Base-by-base conservation (phyloP, 2,113 vertebrate genomes). In the Pangasianodon hypophthalmus region DNA sequence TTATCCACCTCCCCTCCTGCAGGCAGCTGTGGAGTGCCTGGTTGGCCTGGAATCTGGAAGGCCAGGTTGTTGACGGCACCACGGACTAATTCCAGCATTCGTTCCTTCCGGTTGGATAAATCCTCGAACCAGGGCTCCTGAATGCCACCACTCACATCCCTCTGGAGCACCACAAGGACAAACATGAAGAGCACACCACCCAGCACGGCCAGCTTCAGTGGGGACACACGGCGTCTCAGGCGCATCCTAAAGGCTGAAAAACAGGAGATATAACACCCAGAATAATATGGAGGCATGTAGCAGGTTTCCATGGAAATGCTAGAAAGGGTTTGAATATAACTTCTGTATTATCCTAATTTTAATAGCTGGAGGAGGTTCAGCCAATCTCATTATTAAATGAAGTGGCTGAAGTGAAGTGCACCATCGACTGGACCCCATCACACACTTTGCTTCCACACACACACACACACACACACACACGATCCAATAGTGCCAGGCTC, bases 91-190 rank as follows among this genome's bases (percentile, higher is more conserved):
- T 95, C 96, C 4, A 99, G 92, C 90, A 99, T 92, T 6, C 96
- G 96, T 50, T 96, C 97, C 93, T 96, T 96, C 91, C 94, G 96
- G 62, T 92, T 94, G 32, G 96, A 97, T 41, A 98, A 96, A 79
- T 98, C 97, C 89, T 95, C 95, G 60, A 98, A 91, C 98, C 98
- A 98, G 0, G 97, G 97, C 86, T 99, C 97, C 0, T 95, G 94
- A 0, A 94, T 87, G 0, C 92, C 91, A 1, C 4, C 92, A 2
- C 95, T 95, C 6, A 94, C 96, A 0, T 98, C 97, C 92, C 92
- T 96, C 90, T 98, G 98, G 24, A 98, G 96, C 77, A 99, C 94
- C 94, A 99, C 97, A 62, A 99, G 93, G 87, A 95, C 95, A 87
- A 98, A 91, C 93, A 99, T 95, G 92, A 97, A 94, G 1, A 97